Conservation (phyloP, 1,140 invertebrate species). For the Yoshiicerus persimilis region DNA sequence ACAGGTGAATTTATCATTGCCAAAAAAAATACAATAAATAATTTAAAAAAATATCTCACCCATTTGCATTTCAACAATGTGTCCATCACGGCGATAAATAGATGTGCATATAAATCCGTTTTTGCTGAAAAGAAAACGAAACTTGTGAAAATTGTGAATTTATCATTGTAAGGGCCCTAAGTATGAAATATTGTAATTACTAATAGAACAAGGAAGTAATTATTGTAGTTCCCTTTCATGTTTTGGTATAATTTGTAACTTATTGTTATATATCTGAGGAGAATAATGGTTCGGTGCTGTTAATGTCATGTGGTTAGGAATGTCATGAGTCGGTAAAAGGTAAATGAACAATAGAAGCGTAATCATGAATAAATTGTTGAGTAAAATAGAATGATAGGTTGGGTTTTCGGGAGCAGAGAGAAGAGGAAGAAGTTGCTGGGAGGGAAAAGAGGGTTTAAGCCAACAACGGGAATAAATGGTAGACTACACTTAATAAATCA, state of each 20-base stretch:
- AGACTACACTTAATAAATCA: neutral
- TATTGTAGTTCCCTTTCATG: neutral
- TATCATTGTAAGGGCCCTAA: too few species aligned
- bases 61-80: slow-evolving; percentile 78
- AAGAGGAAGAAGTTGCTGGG: neutral
- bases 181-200: neutral
- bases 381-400: neutral
- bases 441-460: neutral
- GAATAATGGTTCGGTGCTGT: neutral
- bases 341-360: neutral
- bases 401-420: neutral
- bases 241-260: neutral
- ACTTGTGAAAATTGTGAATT: too few species aligned
- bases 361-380: neutral
- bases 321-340: neutral
- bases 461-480: neutral
- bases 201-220: neutral
- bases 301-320: neutral
- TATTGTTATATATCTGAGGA: neutral
- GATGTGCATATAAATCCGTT: slow-evolving; percentile 83
- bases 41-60: slow-evolving; percentile 54
- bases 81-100: slow-evolving; percentile 74
- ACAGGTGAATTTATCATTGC: neutral
- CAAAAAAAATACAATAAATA: neutral
- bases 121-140: slow-evolving; percentile 69